A percentile compares a stretch with the other conserved stretches of the same genome.
These are phyloP conservation scores for Mohoua ochrocephala DNA, from an alignment of 2,113 vertebrate species.

Conservation along the genomic window DNA sequence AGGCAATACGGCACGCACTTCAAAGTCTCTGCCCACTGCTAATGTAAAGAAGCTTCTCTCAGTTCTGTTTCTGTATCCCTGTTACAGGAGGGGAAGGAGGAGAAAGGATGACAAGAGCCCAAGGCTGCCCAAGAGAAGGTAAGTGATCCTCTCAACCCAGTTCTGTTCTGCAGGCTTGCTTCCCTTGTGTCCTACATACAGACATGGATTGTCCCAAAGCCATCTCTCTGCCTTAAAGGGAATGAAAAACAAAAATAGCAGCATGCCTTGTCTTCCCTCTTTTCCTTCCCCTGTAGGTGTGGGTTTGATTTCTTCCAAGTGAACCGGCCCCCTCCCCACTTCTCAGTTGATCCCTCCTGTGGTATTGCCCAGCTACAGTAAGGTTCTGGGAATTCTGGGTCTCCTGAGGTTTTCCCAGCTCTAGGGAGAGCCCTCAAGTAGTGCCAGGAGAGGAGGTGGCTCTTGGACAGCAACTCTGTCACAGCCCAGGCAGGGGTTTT, in stretches of 20 bases:
- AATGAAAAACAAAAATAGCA: not conserved
- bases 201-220: not conserved
- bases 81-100: conserved; percentile 86
- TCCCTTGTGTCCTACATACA: not conserved
- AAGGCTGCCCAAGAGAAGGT: conserved; percentile 93
- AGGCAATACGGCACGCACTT: not conserved
- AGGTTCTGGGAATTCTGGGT: not conserved
- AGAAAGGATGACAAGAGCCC: conserved; percentile 98
- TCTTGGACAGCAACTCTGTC: not conserved
- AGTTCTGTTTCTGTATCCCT: not conserved
- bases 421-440: not conserved
- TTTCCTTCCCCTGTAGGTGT: not conserved
- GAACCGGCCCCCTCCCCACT: not conserved
- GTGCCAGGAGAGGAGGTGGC: not conserved
- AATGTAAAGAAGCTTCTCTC: not conserved
- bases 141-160: not conserved
- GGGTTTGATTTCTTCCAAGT: not conserved
- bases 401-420: not conserved
- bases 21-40: not conserved
- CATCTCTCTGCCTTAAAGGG: not conserved
- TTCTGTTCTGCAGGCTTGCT: not conserved
- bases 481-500: not conserved
- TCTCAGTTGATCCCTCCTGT: not conserved
- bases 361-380: not conserved
- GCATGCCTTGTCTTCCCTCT: not conserved